Evolutionary conservation across 2,797 vertebrate species (phyloP).

Genomic region (Glossophaga mutica): DNA sequence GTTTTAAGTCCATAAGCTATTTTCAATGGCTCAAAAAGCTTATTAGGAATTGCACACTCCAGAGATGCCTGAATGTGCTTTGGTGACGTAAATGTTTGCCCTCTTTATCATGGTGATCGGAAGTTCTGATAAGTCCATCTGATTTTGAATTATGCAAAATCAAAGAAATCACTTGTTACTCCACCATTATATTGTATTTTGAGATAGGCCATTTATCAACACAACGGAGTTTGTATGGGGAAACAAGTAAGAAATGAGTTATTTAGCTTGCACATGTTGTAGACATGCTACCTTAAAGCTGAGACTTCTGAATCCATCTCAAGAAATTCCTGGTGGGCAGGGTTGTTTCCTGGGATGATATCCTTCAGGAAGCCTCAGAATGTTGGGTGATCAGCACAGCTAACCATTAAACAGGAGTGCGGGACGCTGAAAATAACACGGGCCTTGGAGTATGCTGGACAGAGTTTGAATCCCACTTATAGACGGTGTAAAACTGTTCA

Average conservation of each 20-base stretch:
- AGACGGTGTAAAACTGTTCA: background rate
- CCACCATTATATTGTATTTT: background rate
- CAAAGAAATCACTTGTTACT: background rate
- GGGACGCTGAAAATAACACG: background rate
- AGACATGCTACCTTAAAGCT: background rate
- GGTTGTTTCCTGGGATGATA: background rate
- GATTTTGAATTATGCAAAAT: background rate
- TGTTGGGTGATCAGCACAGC: background rate
- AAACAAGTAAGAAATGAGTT: background rate
- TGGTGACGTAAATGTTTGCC: background rate
- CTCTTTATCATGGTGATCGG: background rate
- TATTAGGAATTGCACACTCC: background rate
- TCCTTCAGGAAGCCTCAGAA: background rate
- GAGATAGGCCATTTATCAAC: constrained; percentile 8
- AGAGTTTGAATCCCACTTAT: background rate
- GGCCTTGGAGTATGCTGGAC: background rate
- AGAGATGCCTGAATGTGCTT: background rate
- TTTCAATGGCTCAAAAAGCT: background rate
- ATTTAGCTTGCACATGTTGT: background rate
- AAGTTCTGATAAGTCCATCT: background rate
- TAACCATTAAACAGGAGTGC: background rate
- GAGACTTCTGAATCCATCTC: background rate
- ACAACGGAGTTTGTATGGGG: background rate
- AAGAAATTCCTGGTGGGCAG: background rate
- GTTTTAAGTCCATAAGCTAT: background rate